Evolutionary conservation across 2,797 vertebrate species (phyloP), one percentile per base, ranked within the genome.

Genomic region (Vespertilio murinus): DNA sequence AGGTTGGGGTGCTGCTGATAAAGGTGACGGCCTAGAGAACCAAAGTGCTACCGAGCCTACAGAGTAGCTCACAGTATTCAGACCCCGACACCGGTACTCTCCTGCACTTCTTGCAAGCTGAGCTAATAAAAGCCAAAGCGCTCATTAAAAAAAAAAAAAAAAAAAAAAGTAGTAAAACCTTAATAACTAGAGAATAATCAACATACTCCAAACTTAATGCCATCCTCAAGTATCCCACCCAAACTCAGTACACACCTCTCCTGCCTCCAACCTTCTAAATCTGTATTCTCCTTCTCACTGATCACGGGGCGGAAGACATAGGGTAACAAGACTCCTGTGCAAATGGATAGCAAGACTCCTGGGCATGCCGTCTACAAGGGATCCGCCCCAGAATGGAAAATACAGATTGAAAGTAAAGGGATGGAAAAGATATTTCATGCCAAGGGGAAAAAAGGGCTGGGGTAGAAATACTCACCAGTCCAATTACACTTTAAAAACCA

Each of bases 61-160:
- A 83, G 42, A 84, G 83, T 1, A 90, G 54, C 52, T 52, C 90
- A 52, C 25, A 54, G 5, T 59, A 92, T 82, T 74, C 67, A 95
- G 88, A 64, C 23, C 73, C 25, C 25, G 30, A 92, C 35, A 49
- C 13, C 1, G 0, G 56, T 59, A 47, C 33, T 93, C 61, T 11
- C 82, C 64, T 81, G 35, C 67, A 59, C 80, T 61, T 83, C 47
- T 88, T 92, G 38, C 23, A 88, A 40, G 23, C 23, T 67, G 61
- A 94, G 64, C 35, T 79, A 93, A 65, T 73, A 94, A 92, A 77
- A 87, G 8, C 10, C 22, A 88, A 64, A 11, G 16, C 42, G 45
- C 79, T 78, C 54, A 49, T 78, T 78, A 22, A 54, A 91, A 84
- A 42, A 42, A 42, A 42, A 42, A 6, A 42, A 42, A 42, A 42